Percentiles rank a stretch among this genome's conserved stretches.
Conservation (phyloP, 2,888 invertebrate species). For the Sipha maydis region DNA sequence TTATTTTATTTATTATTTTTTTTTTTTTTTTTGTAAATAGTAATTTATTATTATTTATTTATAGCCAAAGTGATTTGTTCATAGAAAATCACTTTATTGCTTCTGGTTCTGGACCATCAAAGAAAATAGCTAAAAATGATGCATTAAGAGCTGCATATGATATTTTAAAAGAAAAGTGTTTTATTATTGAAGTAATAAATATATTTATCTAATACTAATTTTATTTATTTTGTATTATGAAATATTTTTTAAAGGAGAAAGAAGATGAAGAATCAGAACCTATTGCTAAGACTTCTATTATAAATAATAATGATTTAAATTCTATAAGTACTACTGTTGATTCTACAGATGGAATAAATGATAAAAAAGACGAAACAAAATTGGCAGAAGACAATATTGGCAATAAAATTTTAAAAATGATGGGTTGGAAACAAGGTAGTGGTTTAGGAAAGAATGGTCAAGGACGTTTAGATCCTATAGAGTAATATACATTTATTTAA, state of each 20-base stretch:
- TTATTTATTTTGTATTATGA: neutral
- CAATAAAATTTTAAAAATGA: constrained; percentile 61
- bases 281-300: neutral
- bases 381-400: constrained; percentile 40
- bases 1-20: no score
- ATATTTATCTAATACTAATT: neutral
- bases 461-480: constrained; percentile 59
- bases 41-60: neutral
- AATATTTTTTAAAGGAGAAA: constrained; percentile 10
- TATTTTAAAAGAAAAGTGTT: constrained; percentile 6
- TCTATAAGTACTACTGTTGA: neutral
- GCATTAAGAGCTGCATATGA: neutral
- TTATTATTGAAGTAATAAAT: constrained; percentile 15
- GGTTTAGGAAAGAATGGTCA: constrained; percentile 60
- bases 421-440: constrained; percentile 63
- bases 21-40: no score
- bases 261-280: neutral
- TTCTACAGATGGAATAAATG: constrained; percentile 46
- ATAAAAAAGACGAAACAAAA: neutral
- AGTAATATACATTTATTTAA: constrained; percentile 35
- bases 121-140: neutral
- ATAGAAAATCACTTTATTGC: neutral
- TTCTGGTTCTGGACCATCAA: neutral
- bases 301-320: neutral
- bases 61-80: neutral